Percentiles rank a stretch among this genome's conserved stretches.
These are phyloP conservation scores for Chlorocebus sabaeus DNA, from an alignment of 2,113 vertebrate species.

Conservation along the genomic window DNA sequence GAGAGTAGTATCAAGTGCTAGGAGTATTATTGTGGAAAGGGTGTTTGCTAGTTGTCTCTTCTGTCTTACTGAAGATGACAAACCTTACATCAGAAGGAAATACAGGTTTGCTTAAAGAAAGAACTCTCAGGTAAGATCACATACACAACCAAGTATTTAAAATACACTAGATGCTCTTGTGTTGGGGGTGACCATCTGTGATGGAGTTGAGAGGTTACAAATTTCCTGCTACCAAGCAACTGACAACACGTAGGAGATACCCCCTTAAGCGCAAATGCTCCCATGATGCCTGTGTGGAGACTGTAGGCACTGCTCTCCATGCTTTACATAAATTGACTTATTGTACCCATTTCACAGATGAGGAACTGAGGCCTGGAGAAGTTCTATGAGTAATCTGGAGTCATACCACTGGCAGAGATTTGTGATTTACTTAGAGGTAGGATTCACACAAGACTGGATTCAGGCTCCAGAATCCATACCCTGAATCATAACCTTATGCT, in stretches of 20 bases:
- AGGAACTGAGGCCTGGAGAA: background rate
- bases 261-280: background rate
- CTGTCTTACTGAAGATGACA: background rate
- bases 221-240: background rate
- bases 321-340: background rate
- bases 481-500: background rate
- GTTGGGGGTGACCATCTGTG: background rate
- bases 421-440: background rate
- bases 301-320: background rate
- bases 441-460: background rate
- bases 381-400: background rate
- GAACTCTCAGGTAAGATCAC: background rate
- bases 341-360: background rate
- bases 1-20: background rate
- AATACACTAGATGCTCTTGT: background rate
- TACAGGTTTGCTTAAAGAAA: background rate
- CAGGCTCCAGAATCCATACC: background rate
- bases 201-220: background rate
- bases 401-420: background rate
- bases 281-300: rapidly evolving
- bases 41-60: background rate
- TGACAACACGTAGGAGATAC: background rate
- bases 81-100: background rate
- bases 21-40: background rate
- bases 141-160: background rate